These are phyloP conservation scores for Neoniphon sammara DNA, from an alignment of 2,797 vertebrate genomes.

Conservation along the genomic window DNA sequence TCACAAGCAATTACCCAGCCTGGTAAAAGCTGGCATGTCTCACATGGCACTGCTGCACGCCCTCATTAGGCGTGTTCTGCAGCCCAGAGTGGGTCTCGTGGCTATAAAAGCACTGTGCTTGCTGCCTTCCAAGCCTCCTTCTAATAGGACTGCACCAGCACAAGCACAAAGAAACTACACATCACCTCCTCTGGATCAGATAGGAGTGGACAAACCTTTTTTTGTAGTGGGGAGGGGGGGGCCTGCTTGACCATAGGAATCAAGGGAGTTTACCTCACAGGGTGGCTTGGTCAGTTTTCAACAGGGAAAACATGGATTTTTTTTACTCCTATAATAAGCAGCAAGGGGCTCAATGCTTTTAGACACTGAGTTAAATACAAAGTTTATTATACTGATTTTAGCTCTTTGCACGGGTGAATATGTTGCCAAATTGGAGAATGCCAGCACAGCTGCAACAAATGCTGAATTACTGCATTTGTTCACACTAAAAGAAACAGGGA, in stretches of 20 bases:
- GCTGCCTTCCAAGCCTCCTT: conserved; percentile 65
- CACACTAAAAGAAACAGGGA: conserved; percentile 8
- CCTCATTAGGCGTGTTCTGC: conserved; percentile 80
- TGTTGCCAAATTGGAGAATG: conserved; percentile 1
- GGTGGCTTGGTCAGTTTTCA: conserved; percentile 50
- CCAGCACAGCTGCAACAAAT: conserved; percentile 4
- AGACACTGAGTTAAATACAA: conserved; percentile 27
- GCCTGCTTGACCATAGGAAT: conserved; percentile 38
- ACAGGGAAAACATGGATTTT: conserved; percentile 48
- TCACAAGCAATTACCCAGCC: conserved; percentile 79
- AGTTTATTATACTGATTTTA: conserved; percentile 17
- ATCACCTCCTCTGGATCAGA: conserved; percentile 71
- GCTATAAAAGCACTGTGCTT: conserved; percentile 77
- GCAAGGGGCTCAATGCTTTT: conserved; percentile 10
- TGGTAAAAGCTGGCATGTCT: conserved; percentile 79
- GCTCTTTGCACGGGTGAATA: not conserved
- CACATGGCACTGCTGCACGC: conserved; percentile 73
- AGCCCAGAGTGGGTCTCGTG: conserved; percentile 73
- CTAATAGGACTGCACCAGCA: conserved; percentile 71
- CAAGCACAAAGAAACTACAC: conserved; percentile 77
- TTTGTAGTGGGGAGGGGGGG: conserved; percentile 23
- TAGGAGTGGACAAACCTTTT: conserved; percentile 64
- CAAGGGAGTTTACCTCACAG: conserved; percentile 56
- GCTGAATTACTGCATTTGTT: not conserved
- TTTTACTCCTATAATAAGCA: conserved; percentile 42